Percentiles rank a stretch among this genome's conserved stretches.
Conservation (phyloP, 1,140 invertebrate species). For the Aricia agestis region DNA sequence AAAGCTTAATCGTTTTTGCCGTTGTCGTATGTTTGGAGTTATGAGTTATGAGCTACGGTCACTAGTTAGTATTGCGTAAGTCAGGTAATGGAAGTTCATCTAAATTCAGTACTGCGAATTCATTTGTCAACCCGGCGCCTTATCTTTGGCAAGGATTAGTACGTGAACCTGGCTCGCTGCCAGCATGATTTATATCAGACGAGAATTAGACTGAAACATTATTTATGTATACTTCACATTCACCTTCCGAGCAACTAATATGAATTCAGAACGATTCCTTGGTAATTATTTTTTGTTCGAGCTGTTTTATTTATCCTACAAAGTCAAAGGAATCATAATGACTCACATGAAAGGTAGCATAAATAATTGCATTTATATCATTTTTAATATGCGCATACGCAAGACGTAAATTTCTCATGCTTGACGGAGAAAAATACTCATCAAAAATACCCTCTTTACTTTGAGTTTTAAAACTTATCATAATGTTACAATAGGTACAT, state of each 20-base stretch:
- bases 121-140: constrained; percentile 11
- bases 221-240: constrained; percentile 15
- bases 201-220: constrained; percentile 17
- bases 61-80: background rate
- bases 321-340: background rate
- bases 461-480: too few species aligned
- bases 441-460: background rate
- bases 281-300: too few species aligned
- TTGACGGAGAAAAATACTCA: background rate
- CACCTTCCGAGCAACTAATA: constrained; percentile 4
- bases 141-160: background rate
- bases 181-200: background rate
- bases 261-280: background rate
- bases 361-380: background rate
- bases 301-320: too few species aligned
- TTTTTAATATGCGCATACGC: background rate
- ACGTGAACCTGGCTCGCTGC: background rate
- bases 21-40: background rate
- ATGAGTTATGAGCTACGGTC: constrained; percentile 1
- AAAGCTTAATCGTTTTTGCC: background rate
- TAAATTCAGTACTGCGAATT: constrained; percentile 1
- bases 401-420: background rate
- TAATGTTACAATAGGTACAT: too few species aligned
- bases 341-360: background rate
- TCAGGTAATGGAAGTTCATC: background rate